These are phyloP conservation scores for Semnornis frantzii DNA, from an alignment of 2,113 vertebrate species.

Conservation along the genomic window DNA sequence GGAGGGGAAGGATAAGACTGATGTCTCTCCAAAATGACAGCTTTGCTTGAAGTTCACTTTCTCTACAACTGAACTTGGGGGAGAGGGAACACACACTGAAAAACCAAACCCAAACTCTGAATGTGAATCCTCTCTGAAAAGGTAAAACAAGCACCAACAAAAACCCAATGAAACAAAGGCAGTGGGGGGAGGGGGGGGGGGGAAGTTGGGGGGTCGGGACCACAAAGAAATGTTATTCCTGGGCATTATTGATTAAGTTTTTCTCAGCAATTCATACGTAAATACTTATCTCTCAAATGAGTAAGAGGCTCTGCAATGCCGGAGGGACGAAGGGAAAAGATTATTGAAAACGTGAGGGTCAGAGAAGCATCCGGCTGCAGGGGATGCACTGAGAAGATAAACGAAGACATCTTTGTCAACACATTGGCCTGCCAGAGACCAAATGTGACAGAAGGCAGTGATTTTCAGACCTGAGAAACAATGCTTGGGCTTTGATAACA, in stretches of 20 bases:
- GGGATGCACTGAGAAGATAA: slow-evolving; percentile 50
- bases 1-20: neutral
- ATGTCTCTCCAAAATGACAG: neutral
- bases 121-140: neutral
- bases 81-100: neutral
- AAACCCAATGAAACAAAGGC: neutral
- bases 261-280: slow-evolving; percentile 15
- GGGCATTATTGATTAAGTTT: slow-evolving; percentile 57
- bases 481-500: slow-evolving; percentile 27
- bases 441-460: neutral
- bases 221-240: slow-evolving; percentile 47
- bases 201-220: neutral
- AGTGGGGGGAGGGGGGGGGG: neutral
- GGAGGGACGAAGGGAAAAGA: slow-evolving; percentile 47
- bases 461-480: neutral
- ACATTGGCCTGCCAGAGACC: slow-evolving; percentile 8
- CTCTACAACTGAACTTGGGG: neutral
- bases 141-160: neutral
- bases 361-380: slow-evolving; percentile 54
- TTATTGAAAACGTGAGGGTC: slow-evolving; percentile 62
- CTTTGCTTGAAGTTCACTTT: neutral
- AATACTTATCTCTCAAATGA: slow-evolving; percentile 43
- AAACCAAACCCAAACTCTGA: neutral
- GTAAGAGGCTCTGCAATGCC: slow-evolving; percentile 18
- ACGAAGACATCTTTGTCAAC: slow-evolving; percentile 34